A percentile compares a stretch with the other conserved stretches of the same genome.
Conservation (phyloP, 2,113 vertebrate species). For the Hucho hucho region DNA sequence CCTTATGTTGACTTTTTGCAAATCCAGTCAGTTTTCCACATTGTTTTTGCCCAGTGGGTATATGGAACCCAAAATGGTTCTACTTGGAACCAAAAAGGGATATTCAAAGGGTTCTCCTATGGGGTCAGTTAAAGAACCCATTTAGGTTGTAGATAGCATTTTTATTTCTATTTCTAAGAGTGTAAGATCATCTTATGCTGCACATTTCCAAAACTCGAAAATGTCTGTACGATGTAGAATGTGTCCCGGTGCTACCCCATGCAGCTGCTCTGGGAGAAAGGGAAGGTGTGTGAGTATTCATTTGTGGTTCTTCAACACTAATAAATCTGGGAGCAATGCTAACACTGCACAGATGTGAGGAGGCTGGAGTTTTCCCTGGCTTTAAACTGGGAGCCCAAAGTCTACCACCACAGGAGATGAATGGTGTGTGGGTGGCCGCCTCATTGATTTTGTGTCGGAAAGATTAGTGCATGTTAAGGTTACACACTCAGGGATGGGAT, state of each 20-base stretch:
- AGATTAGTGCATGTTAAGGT: conserved; percentile 61
- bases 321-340: conserved; percentile 56
- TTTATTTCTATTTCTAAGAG: too few relatives aligned
- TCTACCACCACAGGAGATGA: conserved; percentile 39
- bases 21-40: too few relatives aligned
- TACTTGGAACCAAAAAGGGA: too few relatives aligned
- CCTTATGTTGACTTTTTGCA: too few relatives aligned
- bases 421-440: conserved; percentile 51
- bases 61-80: too few relatives aligned
- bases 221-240: neutral
- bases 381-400: conserved; percentile 6
- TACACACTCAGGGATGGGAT: conserved; percentile 44
- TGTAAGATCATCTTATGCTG: too few relatives aligned
- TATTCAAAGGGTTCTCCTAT: too few relatives aligned
- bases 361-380: conserved; percentile 36
- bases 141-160: too few relatives aligned
- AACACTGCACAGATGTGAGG: conserved; percentile 60
- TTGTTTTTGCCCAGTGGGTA: too few relatives aligned
- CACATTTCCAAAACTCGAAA: too few relatives aligned
- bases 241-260: neutral
- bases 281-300: conserved; percentile 23
- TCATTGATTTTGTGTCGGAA: conserved; percentile 65
- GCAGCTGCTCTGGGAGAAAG: neutral
- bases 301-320: conserved; percentile 25
- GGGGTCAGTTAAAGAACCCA: too few relatives aligned